Evolutionary conservation across 2,113 vertebrate species (phyloP).

Genomic region (Astur gentilis): DNA sequence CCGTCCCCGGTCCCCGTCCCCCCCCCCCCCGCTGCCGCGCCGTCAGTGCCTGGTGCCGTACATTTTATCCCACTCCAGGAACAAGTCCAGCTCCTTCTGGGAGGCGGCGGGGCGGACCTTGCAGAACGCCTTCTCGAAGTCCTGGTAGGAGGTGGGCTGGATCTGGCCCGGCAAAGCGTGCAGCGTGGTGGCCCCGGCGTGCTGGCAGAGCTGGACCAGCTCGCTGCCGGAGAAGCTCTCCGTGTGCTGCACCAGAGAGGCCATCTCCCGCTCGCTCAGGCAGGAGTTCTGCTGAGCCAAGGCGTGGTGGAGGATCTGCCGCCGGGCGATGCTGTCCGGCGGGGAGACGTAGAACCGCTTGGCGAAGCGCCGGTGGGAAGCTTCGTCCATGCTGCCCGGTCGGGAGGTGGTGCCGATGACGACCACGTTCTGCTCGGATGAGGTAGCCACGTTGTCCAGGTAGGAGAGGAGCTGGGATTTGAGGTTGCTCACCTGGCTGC

Average conservation of each 20-base stretch:
- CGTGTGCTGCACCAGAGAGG: slow-evolving; percentile 83
- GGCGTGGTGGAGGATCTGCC: slow-evolving; percentile 86
- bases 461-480: slow-evolving; percentile 82
- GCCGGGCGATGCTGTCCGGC: slow-evolving; percentile 80
- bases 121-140: slow-evolving; percentile 90
- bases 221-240: slow-evolving; percentile 88
- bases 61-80: slow-evolving; percentile 92
- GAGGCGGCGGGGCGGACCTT: slow-evolving; percentile 86
- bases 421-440: slow-evolving; percentile 76
- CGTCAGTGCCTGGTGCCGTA: no score
- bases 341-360: slow-evolving; percentile 87
- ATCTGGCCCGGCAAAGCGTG: slow-evolving; percentile 71
- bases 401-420: slow-evolving; percentile 86
- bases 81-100: slow-evolving; percentile 89
- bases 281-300: slow-evolving; percentile 83
- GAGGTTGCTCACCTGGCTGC: slow-evolving; percentile 44
- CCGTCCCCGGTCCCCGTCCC: background rate
- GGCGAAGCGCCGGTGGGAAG: slow-evolving; percentile 83
- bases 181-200: slow-evolving; percentile 75
- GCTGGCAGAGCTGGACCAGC: slow-evolving; percentile 88
- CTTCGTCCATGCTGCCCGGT: slow-evolving; percentile 88
- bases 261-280: slow-evolving; percentile 87
- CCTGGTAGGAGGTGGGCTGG: slow-evolving; percentile 83
- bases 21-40: background rate
- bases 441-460: slow-evolving; percentile 83